These are phyloP conservation scores for Sacculina carcini DNA, from an alignment of 2,888 invertebrate species.

Conservation along the genomic window DNA sequence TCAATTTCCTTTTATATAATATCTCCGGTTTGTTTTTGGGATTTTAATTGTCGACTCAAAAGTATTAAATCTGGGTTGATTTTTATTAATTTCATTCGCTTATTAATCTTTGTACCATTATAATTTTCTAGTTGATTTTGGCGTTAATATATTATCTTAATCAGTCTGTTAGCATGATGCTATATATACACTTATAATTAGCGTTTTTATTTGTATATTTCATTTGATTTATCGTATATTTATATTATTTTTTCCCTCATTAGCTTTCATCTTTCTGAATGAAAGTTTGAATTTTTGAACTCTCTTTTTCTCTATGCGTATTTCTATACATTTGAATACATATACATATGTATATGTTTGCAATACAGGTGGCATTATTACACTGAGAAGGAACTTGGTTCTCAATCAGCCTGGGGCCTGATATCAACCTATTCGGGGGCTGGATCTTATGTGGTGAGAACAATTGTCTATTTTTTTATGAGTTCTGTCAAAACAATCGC, in stretches of 20 bases:
- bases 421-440: slow-evolving; percentile 28
- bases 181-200: too few species aligned
- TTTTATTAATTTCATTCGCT: neutral
- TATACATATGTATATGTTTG: slow-evolving; percentile 4
- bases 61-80: neutral
- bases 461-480: too few species aligned
- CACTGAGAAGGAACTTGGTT: slow-evolving; percentile 20
- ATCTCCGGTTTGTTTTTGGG: neutral
- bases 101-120: neutral
- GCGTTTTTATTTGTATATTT: too few species aligned
- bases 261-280: too few species aligned
- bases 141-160: too few species aligned
- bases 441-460: slow-evolving; percentile 22
- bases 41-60: neutral
- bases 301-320: neutral
- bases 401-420: slow-evolving; percentile 24
- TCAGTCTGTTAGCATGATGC: too few species aligned
- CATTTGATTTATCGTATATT: too few species aligned
- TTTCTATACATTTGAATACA: neutral
- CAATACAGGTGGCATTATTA: slow-evolving; percentile 23
- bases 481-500: too few species aligned
- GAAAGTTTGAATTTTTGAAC: too few species aligned
- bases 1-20: neutral
- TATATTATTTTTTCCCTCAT: too few species aligned
- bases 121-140: too few species aligned